Evolutionary conservation across 2,888 invertebrate genomes (phyloP).

Genomic region (Dendrolimus houi): DNA sequence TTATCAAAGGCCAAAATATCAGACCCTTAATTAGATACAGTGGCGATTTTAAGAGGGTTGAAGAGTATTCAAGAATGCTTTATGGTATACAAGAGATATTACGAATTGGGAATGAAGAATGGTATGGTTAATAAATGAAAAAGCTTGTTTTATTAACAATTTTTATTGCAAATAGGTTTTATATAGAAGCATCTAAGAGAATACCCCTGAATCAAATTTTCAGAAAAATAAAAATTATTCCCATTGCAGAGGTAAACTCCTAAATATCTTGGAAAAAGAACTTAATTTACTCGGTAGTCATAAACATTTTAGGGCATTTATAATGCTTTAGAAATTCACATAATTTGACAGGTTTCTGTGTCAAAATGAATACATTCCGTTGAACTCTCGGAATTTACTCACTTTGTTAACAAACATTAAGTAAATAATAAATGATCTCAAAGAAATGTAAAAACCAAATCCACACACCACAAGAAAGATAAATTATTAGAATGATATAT

Average conservation of each 20-base stretch:
- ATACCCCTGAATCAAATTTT: constrained; percentile 30
- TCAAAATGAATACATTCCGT: constrained; percentile 52
- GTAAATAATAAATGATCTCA: constrained; percentile 23
- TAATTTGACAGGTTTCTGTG: constrained; percentile 16
- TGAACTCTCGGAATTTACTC: constrained; percentile 32
- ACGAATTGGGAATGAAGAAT: too few species aligned
- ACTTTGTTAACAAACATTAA: constrained; percentile 33
- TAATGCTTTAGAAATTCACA: constrained; percentile 46
- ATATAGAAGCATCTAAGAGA: constrained; percentile 45
- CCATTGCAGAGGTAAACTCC: constrained; percentile 37
- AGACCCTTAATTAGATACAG: too few species aligned
- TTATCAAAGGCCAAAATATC: too few species aligned
- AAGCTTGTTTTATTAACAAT: constrained; percentile 40
- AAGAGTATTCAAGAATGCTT: too few species aligned
- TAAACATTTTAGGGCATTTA: constrained; percentile 52
- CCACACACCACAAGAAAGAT: constrained; percentile 8
- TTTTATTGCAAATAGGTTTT: constrained; percentile 58
- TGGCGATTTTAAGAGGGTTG: too few species aligned
- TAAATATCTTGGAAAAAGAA: constrained; percentile 39
- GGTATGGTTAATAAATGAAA: too few species aligned
- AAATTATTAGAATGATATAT: constrained; percentile 3
- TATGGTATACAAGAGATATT: too few species aligned
- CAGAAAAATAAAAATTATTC: constrained; percentile 18
- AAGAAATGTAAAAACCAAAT: constrained; percentile 48
- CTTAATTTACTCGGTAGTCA: constrained; percentile 29